Evolutionary conservation across 2,113 vertebrate species (phyloP).

Genomic region (Sylvilagus bachmani): DNA sequence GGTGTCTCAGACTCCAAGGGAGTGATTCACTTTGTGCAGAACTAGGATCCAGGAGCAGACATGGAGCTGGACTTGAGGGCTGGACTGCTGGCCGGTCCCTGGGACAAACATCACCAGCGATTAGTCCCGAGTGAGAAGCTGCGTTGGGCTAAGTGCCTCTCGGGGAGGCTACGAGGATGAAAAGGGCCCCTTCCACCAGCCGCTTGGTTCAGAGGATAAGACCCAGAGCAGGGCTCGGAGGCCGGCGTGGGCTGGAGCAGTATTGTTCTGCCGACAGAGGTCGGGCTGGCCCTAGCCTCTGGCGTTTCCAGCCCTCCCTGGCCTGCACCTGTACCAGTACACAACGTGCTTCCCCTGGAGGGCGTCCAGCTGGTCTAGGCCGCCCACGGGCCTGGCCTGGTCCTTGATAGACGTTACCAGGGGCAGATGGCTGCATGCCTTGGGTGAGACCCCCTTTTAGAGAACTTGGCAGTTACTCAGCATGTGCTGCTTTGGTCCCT

Average conservation of each 20-base stretch:
- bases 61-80: not conserved
- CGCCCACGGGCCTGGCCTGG: rapidly evolving
- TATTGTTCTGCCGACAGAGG: rapidly evolving
- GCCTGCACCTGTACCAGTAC: rapidly evolving
- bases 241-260: not conserved
- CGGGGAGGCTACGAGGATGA: too few species aligned
- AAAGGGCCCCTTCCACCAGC: not conserved
- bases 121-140: not conserved
- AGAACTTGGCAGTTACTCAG: rapidly evolving
- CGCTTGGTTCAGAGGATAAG: too few species aligned
- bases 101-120: not conserved
- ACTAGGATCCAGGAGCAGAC: not conserved
- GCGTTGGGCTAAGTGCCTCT: not conserved
- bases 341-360: rapidly evolving
- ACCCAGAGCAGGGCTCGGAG: too few species aligned
- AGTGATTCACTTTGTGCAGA: not conserved
- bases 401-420: not conserved
- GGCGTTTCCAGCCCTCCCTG: rapidly evolving
- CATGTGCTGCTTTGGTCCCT: too few species aligned
- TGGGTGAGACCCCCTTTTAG: rapidly evolving
- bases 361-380: not conserved
- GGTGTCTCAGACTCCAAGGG: not conserved
- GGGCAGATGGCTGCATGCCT: not conserved
- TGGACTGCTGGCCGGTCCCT: not conserved
- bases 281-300: not conserved